A percentile compares a stretch with the other conserved stretches of the same genome.
Evolutionary conservation across 1,140 invertebrate species (phyloP).

Genomic region (Planococcus citri): DNA sequence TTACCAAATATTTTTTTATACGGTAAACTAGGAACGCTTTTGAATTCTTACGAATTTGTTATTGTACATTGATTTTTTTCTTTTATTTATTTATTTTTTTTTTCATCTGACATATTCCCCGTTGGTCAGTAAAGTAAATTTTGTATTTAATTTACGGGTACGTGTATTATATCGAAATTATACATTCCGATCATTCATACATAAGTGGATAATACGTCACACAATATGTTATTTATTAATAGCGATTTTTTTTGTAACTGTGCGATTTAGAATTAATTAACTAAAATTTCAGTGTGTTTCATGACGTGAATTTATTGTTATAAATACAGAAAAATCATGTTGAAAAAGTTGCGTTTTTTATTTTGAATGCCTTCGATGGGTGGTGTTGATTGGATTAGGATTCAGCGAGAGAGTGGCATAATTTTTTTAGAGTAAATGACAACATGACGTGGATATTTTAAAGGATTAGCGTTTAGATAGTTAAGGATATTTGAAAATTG

Average conservation of each 20-base stretch:
- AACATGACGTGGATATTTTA: no score
- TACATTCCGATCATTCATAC: neutral
- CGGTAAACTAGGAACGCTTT: conserved; percentile 12
- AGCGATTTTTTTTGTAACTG: conserved; percentile 18
- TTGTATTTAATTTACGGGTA: conserved; percentile 10
- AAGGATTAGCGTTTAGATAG: no score
- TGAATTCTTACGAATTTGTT: conserved; percentile 1
- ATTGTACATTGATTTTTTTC: no score
- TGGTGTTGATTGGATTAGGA: no score
- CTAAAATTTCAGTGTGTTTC: conserved; percentile 12
- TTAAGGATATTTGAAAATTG: no score
- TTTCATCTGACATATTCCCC: neutral
- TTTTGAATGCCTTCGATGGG: no score
- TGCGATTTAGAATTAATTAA: neutral
- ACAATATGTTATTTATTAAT: conserved; percentile 7
- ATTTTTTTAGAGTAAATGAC: no score
- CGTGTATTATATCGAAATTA: conserved; percentile 8
- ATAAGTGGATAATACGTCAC: conserved; percentile 9
- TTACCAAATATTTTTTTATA: conserved; percentile 19
- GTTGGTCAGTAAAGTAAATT: neutral
- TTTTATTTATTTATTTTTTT: no score
- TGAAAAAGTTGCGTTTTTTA: no score
- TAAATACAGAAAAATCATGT: conserved; percentile 16
- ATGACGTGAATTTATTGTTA: conserved; percentile 15
- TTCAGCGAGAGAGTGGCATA: no score